These are phyloP conservation scores for Gambusia yucatana DNA, from an alignment of 2,797 vertebrate genomes.

Conservation along the genomic window DNA sequence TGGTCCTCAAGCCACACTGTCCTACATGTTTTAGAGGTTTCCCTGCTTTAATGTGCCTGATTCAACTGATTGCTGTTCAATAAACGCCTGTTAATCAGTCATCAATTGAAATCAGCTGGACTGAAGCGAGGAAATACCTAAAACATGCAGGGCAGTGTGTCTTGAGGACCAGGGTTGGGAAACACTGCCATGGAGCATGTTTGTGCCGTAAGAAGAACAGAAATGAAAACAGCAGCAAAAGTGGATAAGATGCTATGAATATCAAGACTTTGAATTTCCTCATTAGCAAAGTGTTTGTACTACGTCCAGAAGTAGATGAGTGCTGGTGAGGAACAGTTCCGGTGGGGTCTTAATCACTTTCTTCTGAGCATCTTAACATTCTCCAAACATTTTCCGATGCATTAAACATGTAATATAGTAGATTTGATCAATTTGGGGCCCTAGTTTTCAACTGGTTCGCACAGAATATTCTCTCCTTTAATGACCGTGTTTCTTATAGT, in stretches of 20 bases:
- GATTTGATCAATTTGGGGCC: not conserved
- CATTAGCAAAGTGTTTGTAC: not conserved
- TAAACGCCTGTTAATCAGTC: too few relatives aligned
- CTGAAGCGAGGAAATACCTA: too few relatives aligned
- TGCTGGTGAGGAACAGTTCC: not conserved
- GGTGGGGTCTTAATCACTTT: not conserved
- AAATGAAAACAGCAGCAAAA: not conserved
- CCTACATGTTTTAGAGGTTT: too few relatives aligned
- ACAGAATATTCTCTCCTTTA: not conserved
- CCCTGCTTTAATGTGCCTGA: too few relatives aligned
- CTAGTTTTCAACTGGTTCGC: not conserved
- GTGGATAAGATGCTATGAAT: not conserved
- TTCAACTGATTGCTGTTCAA: too few relatives aligned
- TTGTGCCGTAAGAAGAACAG: not conserved
- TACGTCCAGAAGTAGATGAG: not conserved
- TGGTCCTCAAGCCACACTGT: too few relatives aligned
- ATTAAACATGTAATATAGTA: not conserved
- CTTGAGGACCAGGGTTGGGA: too few relatives aligned
- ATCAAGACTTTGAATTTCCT: not conserved
- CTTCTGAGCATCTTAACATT: not conserved
- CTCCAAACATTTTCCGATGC: not conserved
- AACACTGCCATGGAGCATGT: not conserved
- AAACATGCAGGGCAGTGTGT: too few relatives aligned
- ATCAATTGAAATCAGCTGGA: too few relatives aligned
- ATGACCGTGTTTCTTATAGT: not conserved